phyloP scores from a whole-genome alignment of 2,113 vertebrate genomes.

The Cynopterus brachyotis region DNA sequence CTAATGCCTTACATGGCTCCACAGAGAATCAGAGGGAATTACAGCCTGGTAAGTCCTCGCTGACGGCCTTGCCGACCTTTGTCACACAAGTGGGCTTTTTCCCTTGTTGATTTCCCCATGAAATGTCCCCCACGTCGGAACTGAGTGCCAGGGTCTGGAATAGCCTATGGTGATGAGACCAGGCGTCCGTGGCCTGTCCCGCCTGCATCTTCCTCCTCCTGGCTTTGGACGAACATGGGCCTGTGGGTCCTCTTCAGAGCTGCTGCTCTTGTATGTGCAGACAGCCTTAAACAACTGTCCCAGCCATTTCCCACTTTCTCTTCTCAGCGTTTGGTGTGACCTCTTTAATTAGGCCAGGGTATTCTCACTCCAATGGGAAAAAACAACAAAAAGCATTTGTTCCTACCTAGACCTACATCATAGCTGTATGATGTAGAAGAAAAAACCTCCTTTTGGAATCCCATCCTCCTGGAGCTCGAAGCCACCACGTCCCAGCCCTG shows the following conservation, averaged over 20 bases:
- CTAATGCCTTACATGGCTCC: constrained; percentile 79
- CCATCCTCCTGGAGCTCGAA: background rate
- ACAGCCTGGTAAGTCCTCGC: constrained; percentile 75
- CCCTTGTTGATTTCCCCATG: background rate
- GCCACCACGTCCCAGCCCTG: background rate
- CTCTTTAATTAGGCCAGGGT: background rate
- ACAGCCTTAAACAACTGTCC: background rate
- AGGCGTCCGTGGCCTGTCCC: background rate
- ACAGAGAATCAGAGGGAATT: constrained; percentile 79
- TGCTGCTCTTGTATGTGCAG: accelerated
- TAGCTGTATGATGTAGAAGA: accelerated
- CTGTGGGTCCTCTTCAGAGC: background rate
- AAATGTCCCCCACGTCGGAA: background rate
- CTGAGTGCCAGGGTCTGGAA: background rate
- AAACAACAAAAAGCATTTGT: background rate
- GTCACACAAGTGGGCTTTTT: background rate
- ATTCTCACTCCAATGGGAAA: background rate
- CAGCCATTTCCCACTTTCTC: background rate
- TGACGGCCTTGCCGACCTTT: constrained; percentile 34
- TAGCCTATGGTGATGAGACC: background rate
- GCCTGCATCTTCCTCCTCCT: background rate
- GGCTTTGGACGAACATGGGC: background rate
- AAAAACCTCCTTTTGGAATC: background rate
- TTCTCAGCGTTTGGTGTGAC: background rate
- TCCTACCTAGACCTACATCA: background rate